phyloP scores from a whole-genome alignment of 2,888 invertebrate genomes.

The Aethes cnicana region DNA sequence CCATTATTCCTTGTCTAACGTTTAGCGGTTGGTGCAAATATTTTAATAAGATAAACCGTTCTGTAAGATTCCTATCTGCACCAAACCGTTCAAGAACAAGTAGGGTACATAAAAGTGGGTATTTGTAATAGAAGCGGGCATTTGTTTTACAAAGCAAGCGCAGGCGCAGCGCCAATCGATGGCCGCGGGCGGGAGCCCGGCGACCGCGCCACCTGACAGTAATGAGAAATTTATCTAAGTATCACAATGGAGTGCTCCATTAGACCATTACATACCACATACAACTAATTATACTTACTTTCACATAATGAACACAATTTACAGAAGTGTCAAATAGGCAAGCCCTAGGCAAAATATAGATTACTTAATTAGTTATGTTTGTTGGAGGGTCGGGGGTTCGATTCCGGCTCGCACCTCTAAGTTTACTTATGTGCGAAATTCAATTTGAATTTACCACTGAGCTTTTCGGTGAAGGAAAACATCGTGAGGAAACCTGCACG shows the following conservation, averaged over 20 bases:
- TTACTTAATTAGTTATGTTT: too few species aligned
- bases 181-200: conserved; percentile 36
- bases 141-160: conserved; percentile 38
- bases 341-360: neutral
- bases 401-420: too few species aligned
- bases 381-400: too few species aligned
- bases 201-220: conserved; percentile 39
- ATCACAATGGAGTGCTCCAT: conserved; percentile 45
- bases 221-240: conserved; percentile 59
- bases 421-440: too few species aligned
- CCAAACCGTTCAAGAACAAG: conserved; percentile 18
- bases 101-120: conserved; percentile 21
- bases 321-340: neutral
- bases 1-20: neutral
- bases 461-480: too few species aligned
- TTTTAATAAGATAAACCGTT: too few species aligned
- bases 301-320: conserved; percentile 27
- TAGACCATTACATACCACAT: conserved; percentile 30
- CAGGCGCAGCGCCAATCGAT: conserved; percentile 37
- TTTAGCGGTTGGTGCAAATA: neutral
- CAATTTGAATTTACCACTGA: too few species aligned
- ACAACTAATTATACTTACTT: conserved; percentile 24
- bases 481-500: too few species aligned
- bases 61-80: too few species aligned
- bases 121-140: conserved; percentile 29